Evolutionary conservation across 2,797 vertebrate genomes (phyloP).

Genomic region (Eulemur albifrons): DNA sequence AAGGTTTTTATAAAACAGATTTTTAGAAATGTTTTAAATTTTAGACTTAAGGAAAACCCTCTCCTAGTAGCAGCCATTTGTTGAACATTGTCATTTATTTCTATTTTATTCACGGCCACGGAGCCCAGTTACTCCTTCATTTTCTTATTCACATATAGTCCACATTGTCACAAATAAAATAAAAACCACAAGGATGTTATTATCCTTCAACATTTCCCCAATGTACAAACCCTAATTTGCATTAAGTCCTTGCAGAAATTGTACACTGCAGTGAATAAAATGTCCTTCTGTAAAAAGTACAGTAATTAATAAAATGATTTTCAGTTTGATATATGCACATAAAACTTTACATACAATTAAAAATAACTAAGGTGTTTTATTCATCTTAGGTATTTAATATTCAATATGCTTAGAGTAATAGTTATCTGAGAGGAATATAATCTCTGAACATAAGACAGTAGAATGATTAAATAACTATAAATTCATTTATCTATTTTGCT

Average conservation of each 20-base stretch:
- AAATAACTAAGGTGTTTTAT: slow-evolving; percentile 2
- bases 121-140: slow-evolving; percentile 18
- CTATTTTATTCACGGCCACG: not conserved
- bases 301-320: slow-evolving; percentile 49
- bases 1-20: slow-evolving; percentile 13
- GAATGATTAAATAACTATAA: slow-evolving; percentile 27
- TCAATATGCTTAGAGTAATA: not conserved
- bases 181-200: slow-evolving; percentile 35
- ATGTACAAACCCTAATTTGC: slow-evolving; percentile 25
- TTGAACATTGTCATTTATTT: slow-evolving; percentile 33
- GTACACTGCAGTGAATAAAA: not conserved
- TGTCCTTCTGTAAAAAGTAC: slow-evolving; percentile 12
- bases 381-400: not conserved
- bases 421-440: slow-evolving; percentile 16
- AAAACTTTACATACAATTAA: slow-evolving; percentile 32
- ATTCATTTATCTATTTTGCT: not conserved
- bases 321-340: slow-evolving; percentile 22
- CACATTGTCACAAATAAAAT: slow-evolving; percentile 54
- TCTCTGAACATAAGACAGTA: slow-evolving; percentile 31
- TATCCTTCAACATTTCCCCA: slow-evolving; percentile 38
- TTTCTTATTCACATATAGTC: slow-evolving; percentile 37
- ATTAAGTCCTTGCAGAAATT: slow-evolving; percentile 44
- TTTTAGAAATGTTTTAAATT: slow-evolving; percentile 16
- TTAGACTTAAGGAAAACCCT: slow-evolving; percentile 35
- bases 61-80: not conserved